These are phyloP conservation scores for Choloepus hoffmanni DNA, from an alignment of 2,113 vertebrate genomes.

Conservation along the genomic window DNA sequence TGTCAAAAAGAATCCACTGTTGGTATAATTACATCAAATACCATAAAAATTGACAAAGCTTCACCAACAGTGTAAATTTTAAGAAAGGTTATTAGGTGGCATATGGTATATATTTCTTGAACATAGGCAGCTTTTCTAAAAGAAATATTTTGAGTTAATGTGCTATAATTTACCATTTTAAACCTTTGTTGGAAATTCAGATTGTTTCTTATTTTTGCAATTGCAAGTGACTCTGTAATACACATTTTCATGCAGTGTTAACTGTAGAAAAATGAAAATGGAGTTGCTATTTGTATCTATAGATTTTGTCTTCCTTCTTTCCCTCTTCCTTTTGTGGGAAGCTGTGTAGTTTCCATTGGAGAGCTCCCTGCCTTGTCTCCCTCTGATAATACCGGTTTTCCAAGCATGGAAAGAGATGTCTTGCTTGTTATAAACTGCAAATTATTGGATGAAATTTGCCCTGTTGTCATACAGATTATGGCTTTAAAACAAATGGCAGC, in stretches of 20 bases:
- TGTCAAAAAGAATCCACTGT: neutral
- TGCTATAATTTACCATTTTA: conserved; percentile 17
- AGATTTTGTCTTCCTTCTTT: neutral
- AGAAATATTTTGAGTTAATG: conserved; percentile 56
- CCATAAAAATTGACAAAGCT: conserved; percentile 9
- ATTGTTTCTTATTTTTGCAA: conserved; percentile 45
- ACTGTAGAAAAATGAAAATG: conserved; percentile 72
- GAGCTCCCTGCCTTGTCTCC: neutral
- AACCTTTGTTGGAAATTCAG: conserved; percentile 49
- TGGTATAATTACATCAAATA: conserved; percentile 13
- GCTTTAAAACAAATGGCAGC: conserved; percentile 7
- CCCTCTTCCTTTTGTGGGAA: neutral
- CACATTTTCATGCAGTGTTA: neutral
- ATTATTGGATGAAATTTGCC: neutral
- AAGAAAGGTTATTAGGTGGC: conserved; percentile 28
- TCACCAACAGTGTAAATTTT: conserved; percentile 6
- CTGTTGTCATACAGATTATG: neutral
- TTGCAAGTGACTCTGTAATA: neutral
- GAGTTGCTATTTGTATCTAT: conserved; percentile 46
- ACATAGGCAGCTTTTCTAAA: conserved; percentile 59
- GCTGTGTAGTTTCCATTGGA: neutral
- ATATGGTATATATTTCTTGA: conserved; percentile 56
- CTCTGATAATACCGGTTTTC: conserved; percentile 9
- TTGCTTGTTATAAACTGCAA: neutral
- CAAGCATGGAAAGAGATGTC: neutral